Percentiles rank a stretch among this genome's conserved stretches.
phyloP scores from a whole-genome alignment of 2,113 vertebrate genomes.

The Apistogramma diplotaenia region DNA sequence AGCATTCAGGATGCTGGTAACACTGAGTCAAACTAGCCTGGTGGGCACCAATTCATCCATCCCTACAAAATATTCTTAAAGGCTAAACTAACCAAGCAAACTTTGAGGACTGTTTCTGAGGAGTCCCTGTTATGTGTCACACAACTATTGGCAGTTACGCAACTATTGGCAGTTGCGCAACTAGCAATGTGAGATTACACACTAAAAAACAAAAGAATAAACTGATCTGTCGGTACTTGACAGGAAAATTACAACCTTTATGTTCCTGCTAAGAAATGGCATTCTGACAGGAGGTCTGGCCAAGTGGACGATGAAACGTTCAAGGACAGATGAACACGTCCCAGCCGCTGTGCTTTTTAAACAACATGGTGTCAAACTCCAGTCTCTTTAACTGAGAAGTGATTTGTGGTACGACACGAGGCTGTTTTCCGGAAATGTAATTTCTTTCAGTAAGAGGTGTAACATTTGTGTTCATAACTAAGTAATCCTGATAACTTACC shows the following conservation, averaged over 20 bases:
- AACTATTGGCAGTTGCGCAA: background rate
- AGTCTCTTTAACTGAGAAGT: background rate
- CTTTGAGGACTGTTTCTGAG: background rate
- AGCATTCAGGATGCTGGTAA: too few relatives aligned
- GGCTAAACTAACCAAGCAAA: rapidly evolving
- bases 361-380: rapidly evolving
- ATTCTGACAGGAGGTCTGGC: background rate
- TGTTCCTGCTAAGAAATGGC: background rate
- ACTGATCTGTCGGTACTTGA: background rate
- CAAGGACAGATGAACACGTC: background rate
- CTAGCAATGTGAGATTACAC: background rate
- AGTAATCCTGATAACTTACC: background rate
- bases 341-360: background rate
- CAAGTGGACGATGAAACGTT: background rate
- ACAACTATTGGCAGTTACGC: background rate
- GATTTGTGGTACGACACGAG: background rate
- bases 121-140: background rate
- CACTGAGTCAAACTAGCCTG: too few relatives aligned
- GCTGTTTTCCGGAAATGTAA: background rate
- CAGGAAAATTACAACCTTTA: rapidly evolving
- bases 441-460: background rate
- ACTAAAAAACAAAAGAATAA: background rate
- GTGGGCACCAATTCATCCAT: too few relatives aligned
- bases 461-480: background rate
- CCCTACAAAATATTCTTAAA: background rate